phyloP scores from a whole-genome alignment of 1,140 invertebrate species.

The Ephestia elutella region DNA sequence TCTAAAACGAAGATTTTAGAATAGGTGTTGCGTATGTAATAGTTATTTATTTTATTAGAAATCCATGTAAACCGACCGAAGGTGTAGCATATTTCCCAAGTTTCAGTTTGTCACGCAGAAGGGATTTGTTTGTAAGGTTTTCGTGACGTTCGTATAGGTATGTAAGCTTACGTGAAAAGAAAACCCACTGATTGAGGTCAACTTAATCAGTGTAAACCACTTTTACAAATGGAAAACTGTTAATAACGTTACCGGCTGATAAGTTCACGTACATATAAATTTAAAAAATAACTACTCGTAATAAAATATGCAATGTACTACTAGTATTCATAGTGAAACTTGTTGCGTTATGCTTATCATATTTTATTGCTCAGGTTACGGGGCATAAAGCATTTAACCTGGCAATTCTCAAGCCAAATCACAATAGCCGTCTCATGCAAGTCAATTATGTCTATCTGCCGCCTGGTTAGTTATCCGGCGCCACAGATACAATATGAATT shows the following conservation, averaged over 20 bases:
- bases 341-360: not conserved
- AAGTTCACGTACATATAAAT: no score
- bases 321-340: not conserved
- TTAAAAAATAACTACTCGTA: no score
- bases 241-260: not conserved
- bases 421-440: conserved; percentile 61
- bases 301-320: no score
- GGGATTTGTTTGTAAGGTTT: not conserved
- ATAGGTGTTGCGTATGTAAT: no score
- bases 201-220: not conserved
- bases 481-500: conserved; percentile 58
- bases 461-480: conserved; percentile 58
- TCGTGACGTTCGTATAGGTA: no score
- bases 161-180: not conserved
- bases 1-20: no score
- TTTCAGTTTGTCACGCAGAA: not conserved
- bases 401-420: conserved; percentile 38
- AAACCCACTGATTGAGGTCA: not conserved
- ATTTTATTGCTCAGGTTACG: not conserved
- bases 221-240: not conserved
- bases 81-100: not conserved
- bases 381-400: conserved; percentile 6
- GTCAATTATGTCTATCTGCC: conserved; percentile 66
- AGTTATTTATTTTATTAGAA: no score
- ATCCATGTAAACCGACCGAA: no score